Base-by-base conservation (phyloP, 1,140 invertebrate genomes). In the Diachasma alloeum region DNA sequence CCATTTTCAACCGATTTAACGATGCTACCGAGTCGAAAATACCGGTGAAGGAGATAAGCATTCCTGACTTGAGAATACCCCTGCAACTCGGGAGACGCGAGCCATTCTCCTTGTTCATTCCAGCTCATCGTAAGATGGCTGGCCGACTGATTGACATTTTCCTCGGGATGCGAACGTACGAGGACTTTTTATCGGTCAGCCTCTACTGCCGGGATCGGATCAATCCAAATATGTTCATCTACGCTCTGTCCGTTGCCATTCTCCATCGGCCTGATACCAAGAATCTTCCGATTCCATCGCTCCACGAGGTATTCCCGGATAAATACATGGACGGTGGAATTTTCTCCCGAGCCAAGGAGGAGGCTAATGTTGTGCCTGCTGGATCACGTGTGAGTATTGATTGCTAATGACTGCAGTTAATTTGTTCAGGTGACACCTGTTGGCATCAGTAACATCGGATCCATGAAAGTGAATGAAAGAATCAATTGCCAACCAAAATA, bases 221-320 rank as follows among this genome's bases (percentile, higher is more conserved):
- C 39, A 96, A 96, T 85, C 93, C 94, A 0, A 93, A 94, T 82
- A 87, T 96, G 87, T 96, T 95, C 88, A 93, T 95, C 85, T 96
- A 96, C 83, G 93, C 93, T 8, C 87, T 93, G 1, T 94, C 94
- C 0, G 94, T 96, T 22, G 94, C 94, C 0, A 89, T 95, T 31
- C 82, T 95, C 53, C 94, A 96, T 90, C 93, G 94, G 26, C 89
- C 91, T 0, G 95, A 96, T 81, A 96, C 94, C 0, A 93, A 93
- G 82, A 90, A 93, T 72, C 74, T 96, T 2, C 91, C 92, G 68
- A 83, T 96, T 70, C 95, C 95, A 0, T 92, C 92, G 0, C 91
- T 95, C 53, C 90, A 91, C 44, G 92, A 95, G 81, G 90, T 92
- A 15, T 96, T 96, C 83, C 95, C 95, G 2, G 94, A 95, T 73